phyloP scores from a whole-genome alignment of 2,113 vertebrate species.

The Podarcis muralis region DNA sequence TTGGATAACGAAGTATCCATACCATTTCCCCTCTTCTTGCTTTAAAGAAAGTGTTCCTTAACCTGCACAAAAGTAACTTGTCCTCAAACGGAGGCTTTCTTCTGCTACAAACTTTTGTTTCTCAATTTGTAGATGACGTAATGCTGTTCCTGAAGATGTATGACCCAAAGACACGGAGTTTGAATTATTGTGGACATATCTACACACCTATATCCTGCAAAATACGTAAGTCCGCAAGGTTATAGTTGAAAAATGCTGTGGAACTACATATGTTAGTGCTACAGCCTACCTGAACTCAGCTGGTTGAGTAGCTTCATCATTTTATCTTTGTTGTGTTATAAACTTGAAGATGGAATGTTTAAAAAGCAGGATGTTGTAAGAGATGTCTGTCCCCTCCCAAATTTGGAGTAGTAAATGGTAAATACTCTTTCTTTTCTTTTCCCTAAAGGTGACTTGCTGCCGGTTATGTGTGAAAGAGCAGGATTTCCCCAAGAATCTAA shows the following conservation, averaged over 20 bases:
- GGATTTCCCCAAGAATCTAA: conserved; percentile 99
- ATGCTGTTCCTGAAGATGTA: conserved; percentile 99
- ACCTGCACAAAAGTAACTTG: not conserved
- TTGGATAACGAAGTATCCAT: not conserved
- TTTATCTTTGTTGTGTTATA: not conserved
- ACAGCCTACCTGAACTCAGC: not conserved
- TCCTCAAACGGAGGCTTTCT: not conserved
- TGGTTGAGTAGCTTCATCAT: not conserved
- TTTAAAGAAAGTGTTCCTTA: not conserved
- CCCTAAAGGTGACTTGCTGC: conserved; percentile 93
- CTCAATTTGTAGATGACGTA: conserved; percentile 87
- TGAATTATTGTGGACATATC: conserved; percentile 99
- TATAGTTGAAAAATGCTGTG: not conserved
- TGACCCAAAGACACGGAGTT: conserved; percentile 97
- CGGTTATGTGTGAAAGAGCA: conserved; percentile 99
- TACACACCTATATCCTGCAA: conserved; percentile 99
- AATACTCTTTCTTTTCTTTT: not conserved
- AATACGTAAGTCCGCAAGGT: conserved; percentile 89
- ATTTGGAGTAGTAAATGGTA: not conserved
- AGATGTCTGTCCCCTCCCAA: not conserved
- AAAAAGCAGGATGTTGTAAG: not conserved
- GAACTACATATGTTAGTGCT: not conserved
- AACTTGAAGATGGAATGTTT: not conserved
- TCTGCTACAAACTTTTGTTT: conserved; percentile 12
- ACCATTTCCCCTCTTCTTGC: not conserved